phyloP scores from a whole-genome alignment of 2,113 vertebrate genomes.

The Prietella phreatophila region DNA sequence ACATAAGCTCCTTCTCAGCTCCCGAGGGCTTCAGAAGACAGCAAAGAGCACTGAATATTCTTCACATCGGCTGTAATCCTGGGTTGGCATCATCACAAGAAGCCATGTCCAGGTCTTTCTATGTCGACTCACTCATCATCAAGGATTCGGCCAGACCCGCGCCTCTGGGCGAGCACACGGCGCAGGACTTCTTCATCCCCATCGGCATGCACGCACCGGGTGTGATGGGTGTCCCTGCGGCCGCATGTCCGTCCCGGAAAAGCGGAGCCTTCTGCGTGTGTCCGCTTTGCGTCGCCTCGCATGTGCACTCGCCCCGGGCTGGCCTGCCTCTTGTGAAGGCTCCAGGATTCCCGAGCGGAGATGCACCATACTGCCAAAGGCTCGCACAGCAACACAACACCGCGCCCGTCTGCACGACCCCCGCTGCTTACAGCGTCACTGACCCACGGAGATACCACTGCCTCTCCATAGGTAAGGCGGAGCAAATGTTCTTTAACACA shows the following conservation, averaged over 20 bases:
- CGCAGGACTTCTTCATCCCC: constrained; percentile 91
- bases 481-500: constrained; percentile 24
- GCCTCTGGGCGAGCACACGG: constrained; percentile 75
- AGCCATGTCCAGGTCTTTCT: constrained; percentile 96
- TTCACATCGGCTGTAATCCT: constrained; percentile 29
- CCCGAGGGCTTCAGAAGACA: constrained; percentile 80
- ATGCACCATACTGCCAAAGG: constrained; percentile 84
- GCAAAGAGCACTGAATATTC: constrained; percentile 38
- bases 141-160: constrained; percentile 87
- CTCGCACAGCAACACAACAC: constrained; percentile 74
- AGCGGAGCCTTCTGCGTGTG: constrained; percentile 92
- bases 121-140: constrained; percentile 97
- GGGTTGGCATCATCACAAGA: constrained; percentile 28
- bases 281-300: constrained; percentile 93
- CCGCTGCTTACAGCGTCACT: constrained; percentile 87
- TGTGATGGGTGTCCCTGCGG: constrained; percentile 85
- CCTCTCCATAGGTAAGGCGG: constrained; percentile 85
- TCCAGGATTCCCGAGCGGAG: constrained; percentile 77
- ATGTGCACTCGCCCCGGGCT: constrained; percentile 83
- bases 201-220: constrained; percentile 88
- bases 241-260: constrained; percentile 88
- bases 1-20: constrained; percentile 90
- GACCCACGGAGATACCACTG: constrained; percentile 95
- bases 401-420: constrained; percentile 84
- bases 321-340: constrained; percentile 85